A percentile compares a stretch with the other conserved stretches of the same genome.
These are phyloP conservation scores for Decapterus maruadsi DNA, from an alignment of 2,797 vertebrate species.

Conservation along the genomic window DNA sequence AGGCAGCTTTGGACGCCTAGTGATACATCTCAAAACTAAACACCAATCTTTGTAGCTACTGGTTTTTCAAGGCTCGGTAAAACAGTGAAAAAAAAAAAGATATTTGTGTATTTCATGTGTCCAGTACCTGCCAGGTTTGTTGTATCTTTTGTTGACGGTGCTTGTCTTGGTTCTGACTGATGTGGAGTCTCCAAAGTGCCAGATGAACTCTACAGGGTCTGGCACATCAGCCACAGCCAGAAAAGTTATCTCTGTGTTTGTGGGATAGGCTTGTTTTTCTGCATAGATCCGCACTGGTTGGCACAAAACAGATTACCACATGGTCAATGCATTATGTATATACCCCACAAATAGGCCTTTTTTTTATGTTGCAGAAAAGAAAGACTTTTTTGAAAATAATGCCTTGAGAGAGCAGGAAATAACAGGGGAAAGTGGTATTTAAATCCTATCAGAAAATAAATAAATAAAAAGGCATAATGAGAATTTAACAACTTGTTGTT, in stretches of 20 bases:
- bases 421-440: background rate
- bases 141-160: slow-evolving; percentile 78
- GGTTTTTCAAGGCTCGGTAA: no score
- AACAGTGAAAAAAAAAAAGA: no score
- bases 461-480: background rate
- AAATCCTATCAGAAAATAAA: background rate
- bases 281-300: slow-evolving; percentile 80
- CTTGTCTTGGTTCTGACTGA: slow-evolving; percentile 77
- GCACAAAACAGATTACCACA: slow-evolving; percentile 7
- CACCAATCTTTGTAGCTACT: background rate
- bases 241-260: slow-evolving; percentile 81
- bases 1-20: no score
- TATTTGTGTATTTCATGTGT: background rate
- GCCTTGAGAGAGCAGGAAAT: background rate
- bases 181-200: slow-evolving; percentile 85
- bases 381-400: background rate
- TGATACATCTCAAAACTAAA: background rate
- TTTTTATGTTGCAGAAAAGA: background rate
- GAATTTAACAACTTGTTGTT: background rate
- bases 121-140: slow-evolving; percentile 79
- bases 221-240: slow-evolving; percentile 71
- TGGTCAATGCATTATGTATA: background rate
- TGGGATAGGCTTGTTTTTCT: slow-evolving; percentile 80
- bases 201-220: slow-evolving; percentile 79
- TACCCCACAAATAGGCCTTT: background rate